Conservation (phyloP, 2,888 invertebrate species). For the Drosophila helvetica region DNA sequence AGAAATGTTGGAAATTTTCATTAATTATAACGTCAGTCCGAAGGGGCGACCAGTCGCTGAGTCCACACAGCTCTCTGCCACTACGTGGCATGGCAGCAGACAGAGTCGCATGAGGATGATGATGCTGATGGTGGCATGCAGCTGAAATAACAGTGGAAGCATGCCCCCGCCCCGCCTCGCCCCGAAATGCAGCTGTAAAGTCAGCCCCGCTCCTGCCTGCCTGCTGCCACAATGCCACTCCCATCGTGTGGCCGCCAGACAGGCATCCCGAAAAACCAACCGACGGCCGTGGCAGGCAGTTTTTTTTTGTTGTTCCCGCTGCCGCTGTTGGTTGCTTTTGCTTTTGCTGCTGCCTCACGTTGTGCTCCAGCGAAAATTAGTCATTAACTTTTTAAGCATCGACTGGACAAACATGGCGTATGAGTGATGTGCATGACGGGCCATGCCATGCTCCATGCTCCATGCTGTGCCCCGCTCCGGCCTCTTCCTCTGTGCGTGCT, state of each 20-base stretch:
- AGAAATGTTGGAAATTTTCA: constrained; percentile 67
- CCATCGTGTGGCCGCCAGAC: constrained; percentile 53
- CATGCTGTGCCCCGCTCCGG: neutral
- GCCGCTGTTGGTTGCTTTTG: neutral
- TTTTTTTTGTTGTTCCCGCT: constrained; percentile 42
- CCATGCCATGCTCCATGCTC: neutral
- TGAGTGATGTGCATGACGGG: constrained; percentile 71
- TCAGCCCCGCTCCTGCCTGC: constrained; percentile 43
- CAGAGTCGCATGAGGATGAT: constrained; percentile 39
- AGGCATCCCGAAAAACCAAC: constrained; percentile 57
- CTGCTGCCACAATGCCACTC: constrained; percentile 4
- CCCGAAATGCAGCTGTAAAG: constrained; percentile 49
- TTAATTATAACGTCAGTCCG: constrained; percentile 74
- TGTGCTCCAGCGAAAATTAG: constrained; percentile 69
- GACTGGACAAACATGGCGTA: constrained; percentile 78
- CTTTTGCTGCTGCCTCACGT: constrained; percentile 35
- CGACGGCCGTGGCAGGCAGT: constrained; percentile 64
- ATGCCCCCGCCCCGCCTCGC: neutral
- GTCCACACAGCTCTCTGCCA: neutral
- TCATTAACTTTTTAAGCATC: constrained; percentile 78
- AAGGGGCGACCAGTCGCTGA: constrained; percentile 1
- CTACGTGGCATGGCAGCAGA: constrained; percentile 16
- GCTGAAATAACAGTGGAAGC: constrained; percentile 67
- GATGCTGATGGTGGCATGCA: constrained; percentile 51
- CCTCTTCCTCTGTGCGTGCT: constrained; percentile 2